These are phyloP conservation scores for Agelas oroides DNA, from an alignment of 37 sponge, comb jelly and placozoan genomes.

Conservation along the genomic window DNA sequence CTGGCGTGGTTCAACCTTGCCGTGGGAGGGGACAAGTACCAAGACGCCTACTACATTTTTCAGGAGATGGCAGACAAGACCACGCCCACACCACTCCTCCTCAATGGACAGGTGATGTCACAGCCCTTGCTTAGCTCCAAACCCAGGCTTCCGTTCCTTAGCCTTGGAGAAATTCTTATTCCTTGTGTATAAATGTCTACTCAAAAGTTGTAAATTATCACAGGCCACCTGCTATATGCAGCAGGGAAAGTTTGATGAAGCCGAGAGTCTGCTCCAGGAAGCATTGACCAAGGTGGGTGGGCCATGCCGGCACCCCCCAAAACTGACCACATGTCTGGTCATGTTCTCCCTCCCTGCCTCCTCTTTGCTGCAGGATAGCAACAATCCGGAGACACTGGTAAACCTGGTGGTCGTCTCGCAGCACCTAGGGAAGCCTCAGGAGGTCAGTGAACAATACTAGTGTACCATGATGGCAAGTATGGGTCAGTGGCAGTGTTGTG, in stretches of 20 bases:
- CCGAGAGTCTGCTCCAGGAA: conserved; percentile 90
- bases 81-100: conserved; percentile 90
- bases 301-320: not conserved
- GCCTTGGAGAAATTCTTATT: too few species aligned
- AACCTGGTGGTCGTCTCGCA: conserved; percentile 94
- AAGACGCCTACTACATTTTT: conserved; percentile 96
- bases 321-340: too few species aligned
- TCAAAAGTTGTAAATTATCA: too few species aligned
- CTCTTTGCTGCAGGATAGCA: conserved; percentile 77
- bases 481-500: too few species aligned
- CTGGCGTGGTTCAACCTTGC: conserved; percentile 94
- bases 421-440: conserved; percentile 89
- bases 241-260: conserved; percentile 96
- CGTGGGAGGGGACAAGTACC: conserved; percentile 93
- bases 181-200: too few species aligned
- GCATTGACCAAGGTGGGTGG: conserved; percentile 87
- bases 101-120: conserved; percentile 82
- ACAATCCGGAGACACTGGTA: conserved; percentile 92
- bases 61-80: conserved; percentile 98
- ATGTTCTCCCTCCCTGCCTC: too few species aligned
- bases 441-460: conserved; percentile 37
- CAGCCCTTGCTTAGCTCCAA: too few species aligned
- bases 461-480: too few species aligned
- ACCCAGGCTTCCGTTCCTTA: too few species aligned
- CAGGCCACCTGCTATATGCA: conserved; percentile 86